phyloP scores from a whole-genome alignment of 2,797 vertebrate species.

The Erethizon dorsatum region DNA sequence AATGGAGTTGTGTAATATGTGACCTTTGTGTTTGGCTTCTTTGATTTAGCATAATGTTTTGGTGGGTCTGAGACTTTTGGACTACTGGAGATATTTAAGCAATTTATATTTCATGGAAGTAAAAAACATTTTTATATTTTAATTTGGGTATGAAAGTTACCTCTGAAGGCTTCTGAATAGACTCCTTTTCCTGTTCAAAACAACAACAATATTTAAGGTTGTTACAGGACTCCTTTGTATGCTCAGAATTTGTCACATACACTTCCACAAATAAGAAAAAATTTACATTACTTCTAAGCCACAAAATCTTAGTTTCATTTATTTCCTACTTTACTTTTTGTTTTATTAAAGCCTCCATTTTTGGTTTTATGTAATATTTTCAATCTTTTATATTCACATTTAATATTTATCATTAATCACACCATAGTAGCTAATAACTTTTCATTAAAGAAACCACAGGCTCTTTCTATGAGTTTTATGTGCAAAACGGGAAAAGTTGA shows the following conservation, averaged over 20 bases:
- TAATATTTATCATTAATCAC: background rate
- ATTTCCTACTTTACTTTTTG: background rate
- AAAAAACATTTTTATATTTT: background rate
- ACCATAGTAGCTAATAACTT: background rate
- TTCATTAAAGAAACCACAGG: constrained; percentile 49
- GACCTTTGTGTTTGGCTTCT: background rate
- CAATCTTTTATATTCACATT: background rate
- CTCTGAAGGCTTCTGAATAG: constrained; percentile 88
- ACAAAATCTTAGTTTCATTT: background rate
- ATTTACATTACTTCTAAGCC: background rate
- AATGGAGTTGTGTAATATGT: background rate
- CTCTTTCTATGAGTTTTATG: constrained; percentile 35
- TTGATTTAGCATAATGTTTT: background rate
- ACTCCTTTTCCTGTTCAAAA: constrained; percentile 88
- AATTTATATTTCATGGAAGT: background rate
- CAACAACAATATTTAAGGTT: constrained; percentile 72
- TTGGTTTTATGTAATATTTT: background rate
- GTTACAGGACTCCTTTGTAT: constrained; percentile 19
- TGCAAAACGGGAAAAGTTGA: constrained; percentile 55
- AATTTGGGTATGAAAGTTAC: constrained; percentile 82
- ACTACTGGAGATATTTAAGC: constrained; percentile 20
- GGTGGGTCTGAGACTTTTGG: background rate
- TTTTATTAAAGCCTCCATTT: constrained; percentile 37
- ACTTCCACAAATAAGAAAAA: constrained; percentile 36
- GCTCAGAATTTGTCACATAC: background rate